Base-by-base conservation (phyloP, 2,113 vertebrate species). In the Forbesichthys agassizii region DNA sequence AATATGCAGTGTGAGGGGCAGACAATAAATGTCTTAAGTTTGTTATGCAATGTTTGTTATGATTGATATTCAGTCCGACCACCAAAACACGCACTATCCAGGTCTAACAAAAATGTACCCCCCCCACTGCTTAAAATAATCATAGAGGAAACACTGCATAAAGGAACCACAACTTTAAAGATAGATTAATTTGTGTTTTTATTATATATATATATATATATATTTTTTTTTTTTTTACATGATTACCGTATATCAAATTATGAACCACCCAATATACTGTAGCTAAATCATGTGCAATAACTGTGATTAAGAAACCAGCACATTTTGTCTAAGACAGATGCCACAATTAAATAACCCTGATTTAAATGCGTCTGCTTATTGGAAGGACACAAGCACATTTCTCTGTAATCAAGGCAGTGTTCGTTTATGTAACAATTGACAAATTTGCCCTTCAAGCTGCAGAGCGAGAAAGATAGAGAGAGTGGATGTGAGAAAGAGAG, bases 361-460 rank as follows among this genome's bases (percentile, higher is more conserved):
- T 74, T 74, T 57, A 27, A 27, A 81, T 88, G 69, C 52, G 47
- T 79, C 68, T 54, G 51, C 68, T 60, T 67, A 73, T 77, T 71
- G 83, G 83, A 86, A 87, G 79, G 75, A 80, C 77, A 84, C 84
- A 75, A 84, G 55, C 75, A 61, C 75, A 79, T 88, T 87, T 85
- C 81, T 74, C 73, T 69, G 71, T 85, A 82, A 86, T 87, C 84
- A 85, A 85, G 82, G 77, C 76, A 77, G 88, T 72, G 61, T 11
- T 69, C 68, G 77, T 88, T 87, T 80, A 88, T 88, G 86, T 88
- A 88, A 86, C 75, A 1, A 75, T 76, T 85, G 77, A 86, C 77
- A 79, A 75, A 81, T 88, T 67, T 88, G 88, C 81, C 88, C 88
- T 89, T 89, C 84, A 86, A 87, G 71, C 78, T 57, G 48, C 27